Conservation (phyloP, 2,888 invertebrate species). For the Chrysolina haemoptera region DNA sequence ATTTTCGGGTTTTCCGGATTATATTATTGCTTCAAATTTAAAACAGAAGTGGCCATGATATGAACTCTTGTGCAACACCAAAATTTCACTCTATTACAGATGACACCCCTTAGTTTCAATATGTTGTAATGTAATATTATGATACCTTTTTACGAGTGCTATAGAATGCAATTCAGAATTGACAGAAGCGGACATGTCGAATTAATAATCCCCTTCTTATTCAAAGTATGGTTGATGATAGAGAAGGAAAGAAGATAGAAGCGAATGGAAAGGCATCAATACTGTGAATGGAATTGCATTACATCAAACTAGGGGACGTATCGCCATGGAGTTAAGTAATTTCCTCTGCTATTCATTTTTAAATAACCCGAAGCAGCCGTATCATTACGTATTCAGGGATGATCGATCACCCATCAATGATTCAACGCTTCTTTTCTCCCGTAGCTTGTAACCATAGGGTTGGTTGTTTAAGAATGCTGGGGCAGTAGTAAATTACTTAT, state of each 20-base stretch:
- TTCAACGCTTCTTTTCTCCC: neutral
- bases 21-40: no score
- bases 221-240: no score
- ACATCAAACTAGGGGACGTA: neutral
- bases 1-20: no score
- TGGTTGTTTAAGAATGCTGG: neutral
- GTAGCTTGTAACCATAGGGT: neutral
- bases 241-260: neutral
- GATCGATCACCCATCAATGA: slow-evolving; percentile 33
- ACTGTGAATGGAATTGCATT: slow-evolving; percentile 10
- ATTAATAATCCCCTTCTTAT: no score
- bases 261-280: neutral
- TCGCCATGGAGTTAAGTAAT: slow-evolving; percentile 9
- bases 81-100: no score
- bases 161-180: no score
- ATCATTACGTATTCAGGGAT: slow-evolving; percentile 20
- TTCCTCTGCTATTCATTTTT: neutral
- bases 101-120: no score
- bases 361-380: neutral
- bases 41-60: no score
- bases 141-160: no score
- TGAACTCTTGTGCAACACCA: no score
- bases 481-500: neutral
- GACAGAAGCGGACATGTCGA: no score
- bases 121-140: no score